These are phyloP conservation scores for Grus americana DNA, from an alignment of 2,113 vertebrate genomes.

Conservation along the genomic window DNA sequence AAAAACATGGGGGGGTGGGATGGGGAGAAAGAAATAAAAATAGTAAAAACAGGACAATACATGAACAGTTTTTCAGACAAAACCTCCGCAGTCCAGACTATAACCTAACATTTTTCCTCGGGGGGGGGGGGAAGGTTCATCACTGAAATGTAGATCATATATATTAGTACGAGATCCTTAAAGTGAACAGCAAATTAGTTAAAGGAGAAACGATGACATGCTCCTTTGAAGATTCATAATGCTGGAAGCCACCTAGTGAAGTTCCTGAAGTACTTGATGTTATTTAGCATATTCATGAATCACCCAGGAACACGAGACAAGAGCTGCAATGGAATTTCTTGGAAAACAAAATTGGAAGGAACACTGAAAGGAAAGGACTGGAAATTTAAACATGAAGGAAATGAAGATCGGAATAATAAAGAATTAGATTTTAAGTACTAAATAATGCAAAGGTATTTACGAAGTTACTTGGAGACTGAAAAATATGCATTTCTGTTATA, in stretches of 20 bases:
- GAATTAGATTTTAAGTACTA: neutral
- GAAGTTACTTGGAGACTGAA: neutral
- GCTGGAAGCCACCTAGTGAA: neutral
- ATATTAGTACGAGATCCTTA: neutral
- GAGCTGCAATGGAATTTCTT: neutral
- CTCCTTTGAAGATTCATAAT: neutral
- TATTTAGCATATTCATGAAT: neutral
- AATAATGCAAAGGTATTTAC: neutral
- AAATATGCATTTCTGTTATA: neutral
- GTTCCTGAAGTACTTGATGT: neutral
- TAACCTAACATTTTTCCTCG: neutral
- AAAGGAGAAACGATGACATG: rapidly evolving
- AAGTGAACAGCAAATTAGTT: neutral
- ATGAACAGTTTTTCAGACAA: neutral
- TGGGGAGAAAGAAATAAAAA: too few species aligned
- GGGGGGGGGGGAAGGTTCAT: neutral
- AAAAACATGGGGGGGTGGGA: rapidly evolving
- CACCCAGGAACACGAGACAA: rapidly evolving
- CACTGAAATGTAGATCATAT: neutral
- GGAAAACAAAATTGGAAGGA: neutral
- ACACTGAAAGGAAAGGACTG: neutral
- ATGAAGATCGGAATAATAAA: neutral
- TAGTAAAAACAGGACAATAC: neutral
- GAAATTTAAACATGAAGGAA: neutral
- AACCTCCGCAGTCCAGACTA: neutral